phyloP scores from a whole-genome alignment of 2,888 invertebrate species.

The Melinaea marsaeus region DNA sequence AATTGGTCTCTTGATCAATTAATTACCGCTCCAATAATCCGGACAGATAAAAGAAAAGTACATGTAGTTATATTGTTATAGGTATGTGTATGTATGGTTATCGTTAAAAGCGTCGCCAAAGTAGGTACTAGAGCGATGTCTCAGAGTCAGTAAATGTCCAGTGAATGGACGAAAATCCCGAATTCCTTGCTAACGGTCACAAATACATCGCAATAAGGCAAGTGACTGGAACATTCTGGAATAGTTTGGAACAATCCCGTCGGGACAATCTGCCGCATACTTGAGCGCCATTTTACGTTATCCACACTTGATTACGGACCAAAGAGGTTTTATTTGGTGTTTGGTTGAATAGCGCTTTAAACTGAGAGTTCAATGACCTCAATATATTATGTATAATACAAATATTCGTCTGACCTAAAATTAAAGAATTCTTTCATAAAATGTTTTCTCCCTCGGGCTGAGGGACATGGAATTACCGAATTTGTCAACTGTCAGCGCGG shows the following conservation, averaged over 20 bases:
- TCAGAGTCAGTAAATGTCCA: constrained; percentile 17
- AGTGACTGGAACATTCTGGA: constrained; percentile 70
- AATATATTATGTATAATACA: neutral
- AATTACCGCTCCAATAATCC: too few relatives aligned
- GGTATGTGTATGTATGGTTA: neutral
- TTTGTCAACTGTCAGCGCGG: constrained; percentile 73
- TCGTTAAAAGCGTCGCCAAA: neutral
- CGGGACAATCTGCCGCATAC: constrained; percentile 69
- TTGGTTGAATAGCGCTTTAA: neutral
- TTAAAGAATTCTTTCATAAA: constrained; percentile 4
- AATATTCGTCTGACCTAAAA: neutral
- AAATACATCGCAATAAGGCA: constrained; percentile 71
- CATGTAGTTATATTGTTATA: neutral
- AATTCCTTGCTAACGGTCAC: constrained; percentile 56
- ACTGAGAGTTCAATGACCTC: neutral
- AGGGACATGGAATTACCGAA: constrained; percentile 65
- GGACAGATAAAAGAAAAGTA: neutral
- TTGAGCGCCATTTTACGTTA: constrained; percentile 37
- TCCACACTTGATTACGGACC: constrained; percentile 36
- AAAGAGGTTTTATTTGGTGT: constrained; percentile 27
- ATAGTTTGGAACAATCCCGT: constrained; percentile 59
- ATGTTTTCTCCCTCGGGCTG: constrained; percentile 21
- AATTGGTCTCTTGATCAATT: too few relatives aligned
- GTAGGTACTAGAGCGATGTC: neutral
- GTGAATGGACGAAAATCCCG: constrained; percentile 53